Evolutionary conservation across 2,113 vertebrate genomes (phyloP), one percentile per base, ranked within the genome.

Genomic region (Gymnarchus niloticus): DNA sequence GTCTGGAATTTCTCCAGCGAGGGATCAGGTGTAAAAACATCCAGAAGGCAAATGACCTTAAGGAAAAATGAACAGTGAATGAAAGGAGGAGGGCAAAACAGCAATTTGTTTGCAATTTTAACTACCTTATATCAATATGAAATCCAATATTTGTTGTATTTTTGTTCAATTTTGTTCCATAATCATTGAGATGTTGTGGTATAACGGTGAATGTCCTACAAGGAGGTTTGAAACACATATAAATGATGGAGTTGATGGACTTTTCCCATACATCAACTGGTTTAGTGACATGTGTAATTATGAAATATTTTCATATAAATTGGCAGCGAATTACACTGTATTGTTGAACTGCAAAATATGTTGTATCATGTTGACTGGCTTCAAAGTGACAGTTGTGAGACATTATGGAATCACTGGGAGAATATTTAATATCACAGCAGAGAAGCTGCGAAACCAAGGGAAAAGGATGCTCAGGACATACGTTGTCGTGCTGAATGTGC

Each of bases 401-500:
- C n/a, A n/a, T n/a, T 37, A 69, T 4, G 33, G 0, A 56, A 9
- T 46, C 8, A n/a, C 3, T n/a, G 33, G 57, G 21, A 57, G 19
- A 23, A 73, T 17, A n/a, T n/a, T n/a, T n/a, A 41, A 17, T 25
- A 37, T 73, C 7, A 17, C 56, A 25, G 56, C 44, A 65, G 54
- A 3, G 5, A 81, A 6, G 49, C 23, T 19, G 12, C 14, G 49
- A n/a, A n/a, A 17, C 3, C 3, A 3, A 14, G 48, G 23, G 48
- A 41, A 51, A 3, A 76, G 17, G 17, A 44, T 12, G 17, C 37
- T 12, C 6, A 41, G 49, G 7, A 87, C 91, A 90, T 89, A 95
- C 95, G 52, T 95, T 96, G 52, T 96, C 95, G 14, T 96, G 94
- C 78, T 93, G 93, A 88, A 95, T 96, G 81, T 95, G 90, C 1